phyloP scores from a whole-genome alignment of 2,113 vertebrate genomes.

The Prionailurus viverrinus region DNA sequence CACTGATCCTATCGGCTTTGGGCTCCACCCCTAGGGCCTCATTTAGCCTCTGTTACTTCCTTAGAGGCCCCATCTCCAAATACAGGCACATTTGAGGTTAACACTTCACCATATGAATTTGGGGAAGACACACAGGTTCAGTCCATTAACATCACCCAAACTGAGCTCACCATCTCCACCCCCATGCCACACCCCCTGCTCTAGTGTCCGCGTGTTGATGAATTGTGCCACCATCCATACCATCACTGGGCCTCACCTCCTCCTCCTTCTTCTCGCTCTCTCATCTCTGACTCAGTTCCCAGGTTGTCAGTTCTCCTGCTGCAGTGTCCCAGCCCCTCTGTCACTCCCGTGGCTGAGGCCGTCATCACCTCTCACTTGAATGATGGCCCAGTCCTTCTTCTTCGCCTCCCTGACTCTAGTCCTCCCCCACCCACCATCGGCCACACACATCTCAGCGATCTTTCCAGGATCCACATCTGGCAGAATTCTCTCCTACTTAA shows the following conservation, averaged over 20 bases:
- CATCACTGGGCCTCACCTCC: accelerated
- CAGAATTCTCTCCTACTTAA: neutral
- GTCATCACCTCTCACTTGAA: neutral
- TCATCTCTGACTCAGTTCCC: neutral
- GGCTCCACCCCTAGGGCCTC: neutral
- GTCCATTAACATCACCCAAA: neutral
- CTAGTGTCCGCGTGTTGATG: accelerated
- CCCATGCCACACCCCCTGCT: accelerated
- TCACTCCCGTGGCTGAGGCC: neutral
- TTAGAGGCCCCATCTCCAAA: neutral
- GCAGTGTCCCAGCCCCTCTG: neutral
- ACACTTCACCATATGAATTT: neutral
- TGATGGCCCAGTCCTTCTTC: neutral
- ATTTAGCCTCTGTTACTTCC: neutral
- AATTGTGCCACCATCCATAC: accelerated
- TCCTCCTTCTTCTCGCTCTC: neutral
- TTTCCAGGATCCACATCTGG: slow-evolving; percentile 18
- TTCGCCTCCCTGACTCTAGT: neutral
- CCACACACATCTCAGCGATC: neutral
- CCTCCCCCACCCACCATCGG: neutral
- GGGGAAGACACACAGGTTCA: neutral
- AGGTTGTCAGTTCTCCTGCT: neutral
- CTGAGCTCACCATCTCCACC: neutral
- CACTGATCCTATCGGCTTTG: neutral
- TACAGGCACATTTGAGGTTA: neutral